These are phyloP conservation scores for Botia kubotai DNA, from an alignment of 2,797 vertebrate genomes.

Conservation along the genomic window DNA sequence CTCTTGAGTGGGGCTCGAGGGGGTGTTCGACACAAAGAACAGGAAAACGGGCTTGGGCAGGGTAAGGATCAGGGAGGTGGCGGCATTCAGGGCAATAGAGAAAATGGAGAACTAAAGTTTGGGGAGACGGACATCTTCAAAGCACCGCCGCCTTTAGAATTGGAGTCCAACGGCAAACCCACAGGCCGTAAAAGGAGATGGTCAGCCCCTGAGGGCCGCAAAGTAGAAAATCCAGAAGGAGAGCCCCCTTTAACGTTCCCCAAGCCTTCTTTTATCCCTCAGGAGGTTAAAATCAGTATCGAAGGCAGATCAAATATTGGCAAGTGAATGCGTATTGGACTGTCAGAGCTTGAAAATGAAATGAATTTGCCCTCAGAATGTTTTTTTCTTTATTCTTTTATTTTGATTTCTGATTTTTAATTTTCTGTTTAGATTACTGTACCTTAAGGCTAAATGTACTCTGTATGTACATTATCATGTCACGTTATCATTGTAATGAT, in stretches of 20 bases:
- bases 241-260: constrained; percentile 94
- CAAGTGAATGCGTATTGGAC: constrained; percentile 86
- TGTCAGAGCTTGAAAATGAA: constrained; percentile 56
- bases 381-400: constrained; percentile 47
- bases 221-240: constrained; percentile 92
- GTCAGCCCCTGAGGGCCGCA: constrained; percentile 96
- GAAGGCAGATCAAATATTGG: constrained; percentile 98
- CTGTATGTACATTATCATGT: constrained; percentile 92
- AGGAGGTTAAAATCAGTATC: constrained; percentile 98
- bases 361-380: constrained; percentile 74
- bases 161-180: constrained; percentile 78
- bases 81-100: constrained; percentile 76
- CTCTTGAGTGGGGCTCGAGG: constrained; percentile 66
- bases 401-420: constrained; percentile 53
- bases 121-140: constrained; percentile 80
- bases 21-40: constrained; percentile 82
- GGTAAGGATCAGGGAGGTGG: constrained; percentile 70
- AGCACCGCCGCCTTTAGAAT: constrained; percentile 78
- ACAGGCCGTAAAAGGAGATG: constrained; percentile 92
- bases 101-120: constrained; percentile 91
- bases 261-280: constrained; percentile 96
- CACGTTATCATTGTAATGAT: constrained; percentile 88
- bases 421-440: constrained; percentile 90
- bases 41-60: constrained; percentile 91
- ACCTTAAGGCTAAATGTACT: constrained; percentile 88